A percentile compares a stretch with the other conserved stretches of the same genome.
phyloP scores from a whole-genome alignment of 2,888 invertebrate genomes.

The Ophion slaviceki region DNA sequence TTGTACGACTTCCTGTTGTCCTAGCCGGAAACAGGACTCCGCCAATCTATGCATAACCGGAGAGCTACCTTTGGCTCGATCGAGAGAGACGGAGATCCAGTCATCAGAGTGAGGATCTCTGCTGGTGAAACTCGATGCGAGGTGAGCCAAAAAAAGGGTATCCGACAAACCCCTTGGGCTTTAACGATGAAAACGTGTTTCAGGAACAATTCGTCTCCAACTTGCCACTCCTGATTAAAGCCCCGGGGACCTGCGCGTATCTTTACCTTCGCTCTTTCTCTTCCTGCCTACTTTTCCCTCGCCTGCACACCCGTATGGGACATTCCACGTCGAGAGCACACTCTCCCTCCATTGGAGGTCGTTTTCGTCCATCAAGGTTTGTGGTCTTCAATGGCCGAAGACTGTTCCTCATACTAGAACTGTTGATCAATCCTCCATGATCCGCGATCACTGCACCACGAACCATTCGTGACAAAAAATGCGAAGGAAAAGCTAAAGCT shows the following conservation, averaged over 20 bases:
- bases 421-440: too few species aligned
- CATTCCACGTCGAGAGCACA: neutral
- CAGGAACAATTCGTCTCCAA: conserved; percentile 64
- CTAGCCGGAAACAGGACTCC: conserved; percentile 12
- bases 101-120: neutral
- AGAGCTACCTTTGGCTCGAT: conserved; percentile 2
- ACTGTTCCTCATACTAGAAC: too few species aligned
- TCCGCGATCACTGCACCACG: too few species aligned
- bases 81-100: conserved; percentile 4
- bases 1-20: conserved; percentile 58
- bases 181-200: conserved; percentile 64
- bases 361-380: neutral
- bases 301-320: neutral
- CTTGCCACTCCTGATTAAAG: conserved; percentile 63
- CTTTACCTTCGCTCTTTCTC: conserved; percentile 3
- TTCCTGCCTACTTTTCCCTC: neutral
- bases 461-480: too few species aligned
- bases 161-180: conserved; percentile 23
- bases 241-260: conserved; percentile 25
- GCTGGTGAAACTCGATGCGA: conserved; percentile 19
- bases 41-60: neutral
- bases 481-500: too few species aligned
- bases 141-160: conserved; percentile 29
- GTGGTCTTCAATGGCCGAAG: too few species aligned
- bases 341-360: neutral